A percentile compares a stretch with the other conserved stretches of the same genome.
Evolutionary conservation across 2,113 vertebrate species (phyloP).

Genomic region (Alouatta palliata): DNA sequence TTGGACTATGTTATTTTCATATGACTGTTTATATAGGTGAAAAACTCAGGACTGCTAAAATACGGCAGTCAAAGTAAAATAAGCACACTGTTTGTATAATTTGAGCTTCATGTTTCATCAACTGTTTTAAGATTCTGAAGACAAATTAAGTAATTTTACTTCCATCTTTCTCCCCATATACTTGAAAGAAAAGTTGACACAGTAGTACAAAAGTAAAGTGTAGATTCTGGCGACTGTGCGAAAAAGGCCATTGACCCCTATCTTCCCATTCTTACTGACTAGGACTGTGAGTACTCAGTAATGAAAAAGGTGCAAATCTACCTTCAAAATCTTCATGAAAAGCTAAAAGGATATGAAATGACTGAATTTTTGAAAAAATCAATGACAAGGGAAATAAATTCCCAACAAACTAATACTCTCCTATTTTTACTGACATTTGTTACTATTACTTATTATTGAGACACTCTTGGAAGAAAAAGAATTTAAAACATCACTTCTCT

Average conservation of each 20-base stretch:
- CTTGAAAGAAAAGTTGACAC: not conserved
- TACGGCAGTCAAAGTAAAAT: not conserved
- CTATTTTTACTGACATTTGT: slow-evolving; percentile 16
- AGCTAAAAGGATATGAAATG: not conserved
- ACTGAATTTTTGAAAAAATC: not conserved
- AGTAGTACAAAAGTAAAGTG: not conserved
- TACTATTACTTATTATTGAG: not conserved
- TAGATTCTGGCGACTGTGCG: not conserved
- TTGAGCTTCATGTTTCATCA: not conserved
- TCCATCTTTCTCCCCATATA: not conserved
- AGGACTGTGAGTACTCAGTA: not conserved
- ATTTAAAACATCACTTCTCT: not conserved
- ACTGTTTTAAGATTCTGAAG: slow-evolving; percentile 37
- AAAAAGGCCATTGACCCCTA: not conserved
- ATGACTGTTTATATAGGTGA: not conserved
- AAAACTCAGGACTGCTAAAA: not conserved
- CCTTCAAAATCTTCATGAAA: not conserved
- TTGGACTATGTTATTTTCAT: not conserved
- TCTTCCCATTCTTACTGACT: not conserved
- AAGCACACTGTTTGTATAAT: not conserved
- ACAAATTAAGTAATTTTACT: slow-evolving; percentile 38
- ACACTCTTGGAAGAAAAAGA: not conserved
- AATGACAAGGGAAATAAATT: slow-evolving; percentile 2
- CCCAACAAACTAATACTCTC: not conserved
- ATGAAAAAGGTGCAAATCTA: not conserved